Evolutionary conservation across 2,797 vertebrate genomes (phyloP), one percentile per base, ranked within the genome.

Genomic region (Acipenser ruthenus): DNA sequence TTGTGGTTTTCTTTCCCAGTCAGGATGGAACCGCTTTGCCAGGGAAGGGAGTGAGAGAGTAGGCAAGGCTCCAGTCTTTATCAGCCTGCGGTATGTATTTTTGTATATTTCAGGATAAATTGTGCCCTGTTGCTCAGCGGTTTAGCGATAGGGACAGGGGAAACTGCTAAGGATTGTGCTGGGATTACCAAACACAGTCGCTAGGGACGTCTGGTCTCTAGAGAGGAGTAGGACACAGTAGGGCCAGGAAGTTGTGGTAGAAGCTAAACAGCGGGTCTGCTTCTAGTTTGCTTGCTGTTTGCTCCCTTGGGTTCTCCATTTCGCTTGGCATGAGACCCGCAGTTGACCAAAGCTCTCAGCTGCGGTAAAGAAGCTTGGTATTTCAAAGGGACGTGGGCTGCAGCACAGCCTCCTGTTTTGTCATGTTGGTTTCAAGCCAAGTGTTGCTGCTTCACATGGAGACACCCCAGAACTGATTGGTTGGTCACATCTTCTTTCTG

Each of bases 101-200:
- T 37, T 56, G 63, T 55, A 62, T 23, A 56, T 69, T 62, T 65
- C 55, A 23, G 23, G 67, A 68, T 62, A 67, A 60, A 71, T 50
- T 48, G 18, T 60, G 50, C 62, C 7, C 66, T 64, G 62, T 60
- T 8, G 49, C 58, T 50, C 23, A 13, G 59, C 64, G 65, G 47
- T 65, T 69, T 66, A 13, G 49, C 50, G 11, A 63, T 15, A 64
- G 12, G 52, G 59, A 63, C 49, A 60, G 37, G 48, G 49, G 47
- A 62, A 51, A 66, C 63, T 15, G 37, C 58, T 66, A 49, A 7
- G 53, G 18, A 50, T 60, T 50, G 8, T 67, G 58, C 48, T n/a
- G 50, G 50, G 67, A 70, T 69, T 67, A 66, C 48, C 15, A 55
- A 68, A 49, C 68, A 65, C 18, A 55, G 49, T n/a, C 65, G 65